Base-by-base conservation (phyloP, 2,797 vertebrate species). In the Lutjanus argentimaculatus region DNA sequence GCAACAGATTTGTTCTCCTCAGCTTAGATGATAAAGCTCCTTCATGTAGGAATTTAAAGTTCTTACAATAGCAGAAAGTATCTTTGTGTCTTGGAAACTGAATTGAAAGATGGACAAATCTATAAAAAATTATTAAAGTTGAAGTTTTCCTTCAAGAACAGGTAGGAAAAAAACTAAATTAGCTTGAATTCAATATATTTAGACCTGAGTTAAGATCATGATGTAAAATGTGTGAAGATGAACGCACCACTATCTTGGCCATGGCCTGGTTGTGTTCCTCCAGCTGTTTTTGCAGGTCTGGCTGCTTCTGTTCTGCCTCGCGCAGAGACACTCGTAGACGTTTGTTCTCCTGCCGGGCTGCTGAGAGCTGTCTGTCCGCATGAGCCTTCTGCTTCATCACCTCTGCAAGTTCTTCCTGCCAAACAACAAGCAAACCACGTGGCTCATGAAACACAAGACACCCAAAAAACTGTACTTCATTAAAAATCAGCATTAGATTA, bases 281-380 rank as follows among this genome's bases (percentile, higher is more conserved):
- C 73, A 81, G 83, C 61, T 53, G 75, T 2, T 10, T 11, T 0
- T 9, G 80, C 0, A 89, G 53, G 72, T 80, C 19, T 0, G 51
- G 57, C 6, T 77, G 73, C 51, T 76, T 69, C 48, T 22, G 63
- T 4, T 85, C 8, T 0, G 67, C 72, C 3, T 87, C 85, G 2
- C 64, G 55, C 75, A 90, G 73, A 4, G 22, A 40, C 11, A 22
- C 49, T 0, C 0, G 43, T 77, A 93, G 83, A 6, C n/a, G 19
- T 0, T 8, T 13, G 65, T 91, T 86, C 75, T 90, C 57, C 75
- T 22, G 40, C 75, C 75, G 15, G 1, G 84, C 86, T 0, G 68
- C 67, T 5, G 74, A 64, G 0, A 90, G 65, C 4, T 77, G 1
- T 0, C 9, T 59, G 19, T 68, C 25, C 4, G 0, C 6, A 0